Evolutionary conservation across 2,797 vertebrate species (phyloP), one percentile per base, ranked within the genome.

Genomic region (Sebastes cheni): DNA sequence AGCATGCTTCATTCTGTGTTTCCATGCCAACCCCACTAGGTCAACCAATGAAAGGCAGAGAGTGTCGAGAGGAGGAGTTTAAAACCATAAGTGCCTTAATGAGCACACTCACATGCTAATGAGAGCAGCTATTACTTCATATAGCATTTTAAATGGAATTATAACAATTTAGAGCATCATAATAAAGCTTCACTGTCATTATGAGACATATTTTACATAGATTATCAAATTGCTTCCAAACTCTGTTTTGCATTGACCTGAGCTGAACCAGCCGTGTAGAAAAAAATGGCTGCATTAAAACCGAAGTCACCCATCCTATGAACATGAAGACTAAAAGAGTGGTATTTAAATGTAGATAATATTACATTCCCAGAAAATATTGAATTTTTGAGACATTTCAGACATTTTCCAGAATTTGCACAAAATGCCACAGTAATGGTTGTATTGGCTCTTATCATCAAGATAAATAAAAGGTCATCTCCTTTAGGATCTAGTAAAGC

Each of bases 11-110:
- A 89, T 86, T 95, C 91, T 90, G 89, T 84, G 94, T 96, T 91
- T 93, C 95, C 91, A 95, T 95, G 95, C 86, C 94, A 95, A 96
- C 95, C 89, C 77, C 80, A 94, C 89, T 94, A 93, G 95, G 94
- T 95, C 96, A 96, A 80, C 95, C 95, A 96, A 95, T 95, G 84
- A 83, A 80, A 90, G 69, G 72, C 69, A 68, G 54, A 9, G 23
- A 77, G 71, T 72, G 61, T 67, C 7, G 1, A 39, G 72, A 50
- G 91, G 92, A 64, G 93, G 92, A 75, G 91, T 87, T 86, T 82
- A 59, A 80, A 89, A 85, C 79, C 75, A 91, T 3, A 52, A 90
- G 83, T 77, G 81, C 70, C 67, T 81, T 87, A 91, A 92, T 90
- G 77, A 89, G 88, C 68, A 77, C 60, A 79, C n/a, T 86, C 56